These are phyloP conservation scores for Anthonomus grandis DNA, from an alignment of 1,140 invertebrate genomes.

Conservation along the genomic window DNA sequence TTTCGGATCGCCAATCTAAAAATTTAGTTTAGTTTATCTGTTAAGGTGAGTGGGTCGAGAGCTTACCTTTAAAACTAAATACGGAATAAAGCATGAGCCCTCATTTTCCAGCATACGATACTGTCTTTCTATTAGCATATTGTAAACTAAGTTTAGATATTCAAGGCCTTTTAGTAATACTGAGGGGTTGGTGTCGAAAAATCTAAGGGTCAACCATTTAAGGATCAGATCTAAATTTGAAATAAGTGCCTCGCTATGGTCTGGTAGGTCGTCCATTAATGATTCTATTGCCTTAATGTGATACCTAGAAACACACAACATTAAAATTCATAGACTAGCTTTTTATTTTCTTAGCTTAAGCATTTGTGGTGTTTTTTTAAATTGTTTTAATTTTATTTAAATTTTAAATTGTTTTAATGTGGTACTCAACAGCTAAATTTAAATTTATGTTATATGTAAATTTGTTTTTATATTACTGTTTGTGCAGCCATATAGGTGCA, in stretches of 20 bases:
- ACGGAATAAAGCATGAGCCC: constrained; percentile 91
- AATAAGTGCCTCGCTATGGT: constrained; percentile 74
- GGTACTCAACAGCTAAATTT: too few relatives aligned
- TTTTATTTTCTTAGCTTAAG: not conserved
- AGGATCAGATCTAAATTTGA: constrained; percentile 92
- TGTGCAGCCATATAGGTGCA: too few relatives aligned
- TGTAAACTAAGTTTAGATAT: constrained; percentile 82
- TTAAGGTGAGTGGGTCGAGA: not conserved
- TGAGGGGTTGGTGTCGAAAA: constrained; percentile 96
- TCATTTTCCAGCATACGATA: constrained; percentile 89
- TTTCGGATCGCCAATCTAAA: constrained; percentile 91
- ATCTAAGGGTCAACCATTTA: constrained; percentile 93
- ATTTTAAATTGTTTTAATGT: too few relatives aligned
- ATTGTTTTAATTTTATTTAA: too few relatives aligned
- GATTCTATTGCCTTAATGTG: constrained; percentile 95
- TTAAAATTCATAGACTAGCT: not conserved
- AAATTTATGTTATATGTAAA: too few relatives aligned
- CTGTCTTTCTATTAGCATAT: constrained; percentile 70
- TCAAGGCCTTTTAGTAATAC: constrained; percentile 93
- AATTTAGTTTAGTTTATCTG: constrained; percentile 9
- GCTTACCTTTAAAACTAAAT: constrained; percentile 50
- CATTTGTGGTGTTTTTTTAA: too few relatives aligned
- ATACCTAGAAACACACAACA: constrained; percentile 57
- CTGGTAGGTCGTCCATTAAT: constrained; percentile 77
- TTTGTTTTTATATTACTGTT: too few relatives aligned